phyloP scores from a whole-genome alignment of 1,140 invertebrate genomes.

The Trichogramma pretiosum region DNA sequence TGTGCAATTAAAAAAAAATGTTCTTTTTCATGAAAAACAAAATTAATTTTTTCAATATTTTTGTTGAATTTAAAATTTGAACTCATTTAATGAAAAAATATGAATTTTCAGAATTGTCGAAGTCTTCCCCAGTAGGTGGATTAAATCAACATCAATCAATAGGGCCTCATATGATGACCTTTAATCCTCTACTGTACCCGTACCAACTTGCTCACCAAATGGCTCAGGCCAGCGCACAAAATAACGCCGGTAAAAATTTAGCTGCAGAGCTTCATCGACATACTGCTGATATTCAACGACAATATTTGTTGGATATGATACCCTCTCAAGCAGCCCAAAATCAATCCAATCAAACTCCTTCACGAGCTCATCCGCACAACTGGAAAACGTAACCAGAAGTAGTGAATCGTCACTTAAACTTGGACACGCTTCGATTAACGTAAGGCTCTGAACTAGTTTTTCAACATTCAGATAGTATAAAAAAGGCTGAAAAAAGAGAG shows the following conservation, averaged over 20 bases:
- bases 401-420: neutral
- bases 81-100: neutral
- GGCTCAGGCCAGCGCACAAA: constrained; percentile 58
- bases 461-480: too few relatives aligned
- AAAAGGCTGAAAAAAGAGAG: neutral
- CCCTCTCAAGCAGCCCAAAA: constrained; percentile 51
- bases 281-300: constrained; percentile 81
- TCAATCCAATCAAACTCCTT: constrained; percentile 39
- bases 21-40: neutral
- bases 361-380: constrained; percentile 42
- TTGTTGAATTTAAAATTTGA: neutral
- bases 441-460: constrained; percentile 21
- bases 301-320: constrained; percentile 95
- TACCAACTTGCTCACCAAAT: constrained; percentile 81
- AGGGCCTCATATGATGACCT: constrained; percentile 67
- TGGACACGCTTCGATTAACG: constrained; percentile 10
- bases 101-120: constrained; percentile 38
- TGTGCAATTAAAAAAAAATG: too few relatives aligned
- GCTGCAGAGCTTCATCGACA: constrained; percentile 67
- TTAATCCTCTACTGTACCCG: constrained; percentile 75
- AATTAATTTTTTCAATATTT: neutral
- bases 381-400: constrained; percentile 44
- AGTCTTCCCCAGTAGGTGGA: constrained; percentile 48
- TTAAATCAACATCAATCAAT: constrained; percentile 50
- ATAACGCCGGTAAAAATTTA: too few relatives aligned